Evolutionary conservation across 2,113 vertebrate species (phyloP).

Genomic region (Quiscalus mexicanus): DNA sequence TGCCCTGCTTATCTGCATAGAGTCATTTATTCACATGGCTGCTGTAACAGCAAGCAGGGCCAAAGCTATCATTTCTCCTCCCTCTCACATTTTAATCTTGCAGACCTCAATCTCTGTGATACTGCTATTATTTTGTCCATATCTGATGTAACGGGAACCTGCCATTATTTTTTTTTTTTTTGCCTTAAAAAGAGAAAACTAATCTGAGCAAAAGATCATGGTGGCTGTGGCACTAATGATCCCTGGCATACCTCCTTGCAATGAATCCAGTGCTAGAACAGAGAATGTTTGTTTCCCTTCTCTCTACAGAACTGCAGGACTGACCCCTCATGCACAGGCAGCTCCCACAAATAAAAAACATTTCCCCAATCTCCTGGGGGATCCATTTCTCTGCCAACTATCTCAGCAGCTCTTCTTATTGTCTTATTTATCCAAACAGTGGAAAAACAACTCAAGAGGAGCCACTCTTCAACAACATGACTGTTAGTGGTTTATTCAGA

Average conservation of each 20-base stretch:
- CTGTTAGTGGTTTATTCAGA: background rate
- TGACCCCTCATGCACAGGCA: constrained; percentile 14
- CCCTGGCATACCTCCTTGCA: background rate
- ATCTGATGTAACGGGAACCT: constrained; percentile 26
- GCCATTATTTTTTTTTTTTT: background rate
- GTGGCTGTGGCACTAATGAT: constrained; percentile 55
- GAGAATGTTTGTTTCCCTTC: constrained; percentile 34
- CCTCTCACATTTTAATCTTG: constrained; percentile 47
- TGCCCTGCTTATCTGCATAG: constrained; percentile 39
- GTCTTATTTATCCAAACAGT: constrained; percentile 59
- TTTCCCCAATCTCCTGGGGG: background rate
- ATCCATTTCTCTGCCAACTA: constrained; percentile 38
- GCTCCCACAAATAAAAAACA: constrained; percentile 15
- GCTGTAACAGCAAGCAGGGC: constrained; percentile 11
- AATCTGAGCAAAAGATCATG: constrained; percentile 5
- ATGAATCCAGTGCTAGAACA: constrained; percentile 23
- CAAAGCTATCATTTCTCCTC: constrained; percentile 49
- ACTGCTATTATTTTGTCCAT: background rate
- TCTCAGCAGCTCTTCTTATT: constrained; percentile 25
- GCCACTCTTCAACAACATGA: background rate
- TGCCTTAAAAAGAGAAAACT: background rate
- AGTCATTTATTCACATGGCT: background rate
- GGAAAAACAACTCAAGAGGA: constrained; percentile 47
- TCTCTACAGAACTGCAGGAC: background rate
- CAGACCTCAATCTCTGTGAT: constrained; percentile 45